Percentiles rank a stretch among this genome's conserved stretches.
Evolutionary conservation across 2,797 vertebrate genomes (phyloP).

Genomic region (Micrastur ruficollis): DNA sequence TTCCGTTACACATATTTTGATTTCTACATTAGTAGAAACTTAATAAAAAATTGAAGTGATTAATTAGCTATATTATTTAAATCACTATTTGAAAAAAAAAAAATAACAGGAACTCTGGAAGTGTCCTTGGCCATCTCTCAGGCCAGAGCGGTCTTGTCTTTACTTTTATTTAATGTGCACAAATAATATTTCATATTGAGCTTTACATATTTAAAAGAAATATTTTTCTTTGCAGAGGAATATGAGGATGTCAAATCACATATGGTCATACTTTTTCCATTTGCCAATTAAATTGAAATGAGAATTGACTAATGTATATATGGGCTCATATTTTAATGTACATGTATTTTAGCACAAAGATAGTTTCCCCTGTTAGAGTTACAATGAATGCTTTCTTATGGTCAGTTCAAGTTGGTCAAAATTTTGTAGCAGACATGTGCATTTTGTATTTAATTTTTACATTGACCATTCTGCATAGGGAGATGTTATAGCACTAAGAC

Average conservation of each 20-base stretch:
- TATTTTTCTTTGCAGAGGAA: neutral
- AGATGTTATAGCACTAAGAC: neutral
- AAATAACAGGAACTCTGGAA: neutral
- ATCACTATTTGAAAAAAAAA: neutral
- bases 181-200: neutral
- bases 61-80: neutral
- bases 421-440: rapidly evolving
- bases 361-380: neutral
- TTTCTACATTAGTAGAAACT: neutral
- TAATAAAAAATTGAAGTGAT: neutral
- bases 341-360: neutral
- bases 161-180: neutral
- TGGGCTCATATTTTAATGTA: neutral
- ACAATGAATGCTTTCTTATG: neutral
- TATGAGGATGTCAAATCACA: neutral
- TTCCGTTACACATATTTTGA: neutral
- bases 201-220: neutral
- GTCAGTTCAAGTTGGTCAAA: neutral
- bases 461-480: neutral
- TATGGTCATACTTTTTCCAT: neutral
- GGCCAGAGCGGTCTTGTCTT: neutral
- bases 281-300: neutral
- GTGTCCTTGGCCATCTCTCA: neutral
- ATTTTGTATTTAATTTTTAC: neutral
- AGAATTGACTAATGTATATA: neutral